Evolutionary conservation across 2,113 vertebrate species (phyloP).

Genomic region (Seriola dumerili): DNA sequence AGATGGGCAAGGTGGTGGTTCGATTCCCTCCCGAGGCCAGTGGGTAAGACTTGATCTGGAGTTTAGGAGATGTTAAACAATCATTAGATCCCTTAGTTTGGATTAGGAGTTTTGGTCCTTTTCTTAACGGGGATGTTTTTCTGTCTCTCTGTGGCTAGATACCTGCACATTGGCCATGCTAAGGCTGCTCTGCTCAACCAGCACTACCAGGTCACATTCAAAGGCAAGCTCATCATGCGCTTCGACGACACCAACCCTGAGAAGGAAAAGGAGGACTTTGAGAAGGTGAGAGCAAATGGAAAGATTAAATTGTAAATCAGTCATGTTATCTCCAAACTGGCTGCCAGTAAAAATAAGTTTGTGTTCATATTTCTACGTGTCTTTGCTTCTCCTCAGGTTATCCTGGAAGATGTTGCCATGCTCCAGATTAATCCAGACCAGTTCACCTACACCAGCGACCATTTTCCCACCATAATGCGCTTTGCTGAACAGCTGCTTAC

Average conservation of each 20-base stretch:
- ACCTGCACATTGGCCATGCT: slow-evolving; percentile 97
- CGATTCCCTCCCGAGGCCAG: slow-evolving; percentile 98
- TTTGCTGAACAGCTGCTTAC: slow-evolving; percentile 92
- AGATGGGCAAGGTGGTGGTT: slow-evolving; percentile 97
- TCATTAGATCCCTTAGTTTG: not conserved
- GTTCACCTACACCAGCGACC: slow-evolving; percentile 98
- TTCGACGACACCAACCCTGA: slow-evolving; percentile 99
- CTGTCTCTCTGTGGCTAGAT: slow-evolving; percentile 80
- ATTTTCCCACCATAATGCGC: slow-evolving; percentile 91
- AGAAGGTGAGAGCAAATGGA: slow-evolving; percentile 88
- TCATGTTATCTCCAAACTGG: not conserved
- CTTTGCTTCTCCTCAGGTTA: slow-evolving; percentile 86
- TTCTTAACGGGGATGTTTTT: accelerated
- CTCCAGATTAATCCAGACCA: slow-evolving; percentile 96
- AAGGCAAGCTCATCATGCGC: slow-evolving; percentile 99
- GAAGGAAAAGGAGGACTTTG: slow-evolving; percentile 99
- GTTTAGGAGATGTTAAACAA: not conserved
- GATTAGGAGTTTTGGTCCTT: not conserved
- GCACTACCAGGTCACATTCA: slow-evolving; percentile 98
- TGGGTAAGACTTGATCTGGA: slow-evolving; percentile 83
- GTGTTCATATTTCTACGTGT: not conserved
- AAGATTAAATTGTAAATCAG: not conserved
- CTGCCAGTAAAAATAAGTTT: not conserved
- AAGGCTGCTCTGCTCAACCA: slow-evolving; percentile 99
- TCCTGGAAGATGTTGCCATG: slow-evolving; percentile 97